Evolutionary conservation across 2,797 vertebrate species (phyloP).

Genomic region (Cossypha polioptera): DNA sequence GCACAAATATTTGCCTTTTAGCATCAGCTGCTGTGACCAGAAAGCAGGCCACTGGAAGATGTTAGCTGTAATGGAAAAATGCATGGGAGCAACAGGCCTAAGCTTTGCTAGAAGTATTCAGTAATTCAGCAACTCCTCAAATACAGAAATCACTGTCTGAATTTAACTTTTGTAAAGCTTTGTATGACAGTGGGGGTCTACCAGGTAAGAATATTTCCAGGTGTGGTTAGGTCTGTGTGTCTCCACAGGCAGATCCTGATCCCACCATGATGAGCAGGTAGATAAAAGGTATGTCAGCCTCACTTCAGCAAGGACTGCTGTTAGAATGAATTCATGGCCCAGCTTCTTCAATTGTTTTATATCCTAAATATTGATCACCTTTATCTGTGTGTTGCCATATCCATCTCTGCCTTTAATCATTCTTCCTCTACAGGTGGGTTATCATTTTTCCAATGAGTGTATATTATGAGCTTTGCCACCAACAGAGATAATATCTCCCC

Average conservation of each 20-base stretch:
- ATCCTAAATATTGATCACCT: slow-evolving; percentile 36
- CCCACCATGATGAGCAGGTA: background rate
- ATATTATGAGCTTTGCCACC: slow-evolving; percentile 51
- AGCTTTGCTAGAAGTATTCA: background rate
- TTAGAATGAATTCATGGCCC: background rate
- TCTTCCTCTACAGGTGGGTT: slow-evolving; percentile 53
- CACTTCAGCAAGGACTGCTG: background rate
- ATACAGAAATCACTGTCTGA: background rate
- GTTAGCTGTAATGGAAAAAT: background rate
- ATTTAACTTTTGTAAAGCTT: background rate
- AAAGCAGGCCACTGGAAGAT: background rate
- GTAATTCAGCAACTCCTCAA: background rate
- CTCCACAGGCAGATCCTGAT: background rate
- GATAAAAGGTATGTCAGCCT: background rate
- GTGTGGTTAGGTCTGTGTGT: background rate
- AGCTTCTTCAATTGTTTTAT: background rate
- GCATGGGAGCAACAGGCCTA: background rate
- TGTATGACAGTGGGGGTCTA: background rate
- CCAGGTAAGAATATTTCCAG: background rate
- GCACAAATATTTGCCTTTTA: background rate
- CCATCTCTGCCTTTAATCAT: slow-evolving; percentile 29
- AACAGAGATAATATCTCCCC: slow-evolving; percentile 53
- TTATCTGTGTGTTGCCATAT: background rate
- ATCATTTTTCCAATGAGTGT: slow-evolving; percentile 26
- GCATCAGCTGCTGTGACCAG: background rate